A percentile compares a stretch with the other conserved stretches of the same genome.
Conservation (phyloP, 2,888 invertebrate genomes). For the Ashinkailepas kermadecensis region DNA sequence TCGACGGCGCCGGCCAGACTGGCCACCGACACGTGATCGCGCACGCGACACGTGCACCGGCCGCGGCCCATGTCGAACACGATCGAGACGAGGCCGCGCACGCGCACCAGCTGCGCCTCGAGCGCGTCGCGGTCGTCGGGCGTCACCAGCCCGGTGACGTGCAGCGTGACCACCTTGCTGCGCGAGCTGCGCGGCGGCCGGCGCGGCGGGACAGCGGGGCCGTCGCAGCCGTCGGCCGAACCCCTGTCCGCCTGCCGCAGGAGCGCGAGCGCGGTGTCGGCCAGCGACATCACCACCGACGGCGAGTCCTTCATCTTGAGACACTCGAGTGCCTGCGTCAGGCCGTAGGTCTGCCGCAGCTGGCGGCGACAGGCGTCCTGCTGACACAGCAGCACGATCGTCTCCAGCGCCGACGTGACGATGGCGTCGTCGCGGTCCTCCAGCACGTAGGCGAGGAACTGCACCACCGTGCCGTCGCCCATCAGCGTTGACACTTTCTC, state of each 20-base stretch:
- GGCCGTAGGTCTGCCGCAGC: not conserved
- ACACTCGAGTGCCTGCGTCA: not conserved
- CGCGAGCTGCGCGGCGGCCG: not conserved
- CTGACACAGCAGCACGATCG: constrained; percentile 28
- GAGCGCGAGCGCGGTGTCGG: not conserved
- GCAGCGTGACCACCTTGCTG: constrained; percentile 24
- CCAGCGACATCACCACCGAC: not conserved
- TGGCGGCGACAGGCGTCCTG: not conserved
- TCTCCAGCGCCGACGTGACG: constrained; percentile 33
- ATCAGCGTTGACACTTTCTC: not conserved
- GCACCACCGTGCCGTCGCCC: constrained; percentile 34
- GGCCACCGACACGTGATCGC: constrained; percentile 32
- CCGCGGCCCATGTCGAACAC: constrained; percentile 34
- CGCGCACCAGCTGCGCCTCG: constrained; percentile 34
- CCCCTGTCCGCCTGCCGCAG: not conserved
- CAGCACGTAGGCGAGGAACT: constrained; percentile 35
- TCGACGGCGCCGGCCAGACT: constrained; percentile 34
- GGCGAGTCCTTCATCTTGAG: not conserved
- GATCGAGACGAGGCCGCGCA: constrained; percentile 35
- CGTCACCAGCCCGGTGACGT: constrained; percentile 25
- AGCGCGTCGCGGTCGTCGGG: constrained; percentile 30
- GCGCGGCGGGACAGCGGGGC: not conserved
- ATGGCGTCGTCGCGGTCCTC: constrained; percentile 34
- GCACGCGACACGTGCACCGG: constrained; percentile 34
- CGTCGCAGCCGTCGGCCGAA: not conserved